Percentiles rank a stretch among this genome's conserved stretches.
Conservation (phyloP, 2,888 invertebrate species). For the Tigriopus californicus region DNA sequence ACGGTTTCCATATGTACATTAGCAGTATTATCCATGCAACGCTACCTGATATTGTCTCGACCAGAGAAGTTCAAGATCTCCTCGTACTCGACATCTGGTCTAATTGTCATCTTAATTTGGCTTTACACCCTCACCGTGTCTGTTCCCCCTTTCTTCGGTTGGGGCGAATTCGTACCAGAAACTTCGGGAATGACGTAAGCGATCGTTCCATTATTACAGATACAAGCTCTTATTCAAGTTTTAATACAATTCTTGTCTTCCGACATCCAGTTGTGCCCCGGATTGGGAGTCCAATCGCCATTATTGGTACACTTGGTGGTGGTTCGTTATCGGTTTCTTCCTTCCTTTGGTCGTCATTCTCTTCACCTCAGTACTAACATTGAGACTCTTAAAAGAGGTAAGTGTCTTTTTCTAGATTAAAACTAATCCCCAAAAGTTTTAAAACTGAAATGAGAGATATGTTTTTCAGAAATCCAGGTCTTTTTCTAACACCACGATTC, state of each 20-base stretch:
- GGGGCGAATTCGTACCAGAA: neutral
- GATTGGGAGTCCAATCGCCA: slow-evolving; percentile 3
- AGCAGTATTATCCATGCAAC: neutral
- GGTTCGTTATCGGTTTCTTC: neutral
- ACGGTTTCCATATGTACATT: neutral
- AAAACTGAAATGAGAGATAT: too few relatives aligned
- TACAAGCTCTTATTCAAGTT: too few relatives aligned
- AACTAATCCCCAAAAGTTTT: too few relatives aligned
- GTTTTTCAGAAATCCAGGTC: too few relatives aligned
- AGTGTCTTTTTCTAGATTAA: neutral
- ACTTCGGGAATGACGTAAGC: neutral
- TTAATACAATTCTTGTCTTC: too few relatives aligned
- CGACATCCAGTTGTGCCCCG: neutral
- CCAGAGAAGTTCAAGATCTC: neutral
- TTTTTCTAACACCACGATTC: too few relatives aligned
- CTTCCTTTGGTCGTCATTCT: neutral
- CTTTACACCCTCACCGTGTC: neutral
- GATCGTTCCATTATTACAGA: neutral
- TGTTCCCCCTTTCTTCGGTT: neutral
- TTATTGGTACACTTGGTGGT: neutral
- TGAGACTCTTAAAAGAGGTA: neutral
- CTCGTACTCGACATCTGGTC: neutral
- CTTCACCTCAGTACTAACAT: neutral
- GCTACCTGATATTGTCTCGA: neutral
- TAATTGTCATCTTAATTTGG: neutral